phyloP scores from a whole-genome alignment of 2,888 invertebrate genomes.

The Nesidiocoris tenuis region DNA sequence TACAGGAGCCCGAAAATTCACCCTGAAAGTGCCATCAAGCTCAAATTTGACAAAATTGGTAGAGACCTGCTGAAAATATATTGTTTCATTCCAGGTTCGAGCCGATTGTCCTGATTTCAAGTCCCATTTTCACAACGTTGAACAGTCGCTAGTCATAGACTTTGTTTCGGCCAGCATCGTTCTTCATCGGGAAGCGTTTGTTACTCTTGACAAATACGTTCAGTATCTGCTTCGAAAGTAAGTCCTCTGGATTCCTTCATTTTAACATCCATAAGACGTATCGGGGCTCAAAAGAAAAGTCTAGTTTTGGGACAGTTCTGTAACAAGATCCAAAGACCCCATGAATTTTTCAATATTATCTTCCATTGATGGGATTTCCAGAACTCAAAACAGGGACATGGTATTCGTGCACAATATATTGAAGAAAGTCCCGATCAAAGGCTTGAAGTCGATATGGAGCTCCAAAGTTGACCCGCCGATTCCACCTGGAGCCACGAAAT shows the following conservation, averaged over 20 bases:
- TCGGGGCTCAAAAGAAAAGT: too few species aligned
- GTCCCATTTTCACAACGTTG: constrained; percentile 75
- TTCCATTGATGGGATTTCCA: too few species aligned
- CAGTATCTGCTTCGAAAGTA: constrained; percentile 65
- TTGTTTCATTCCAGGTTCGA: constrained; percentile 64
- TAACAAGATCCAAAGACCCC: too few species aligned
- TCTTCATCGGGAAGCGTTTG: constrained; percentile 71
- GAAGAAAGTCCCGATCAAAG: constrained; percentile 25
- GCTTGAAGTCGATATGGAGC: constrained; percentile 37
- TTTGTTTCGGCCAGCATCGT: constrained; percentile 64
- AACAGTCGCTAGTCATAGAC: constrained; percentile 73
- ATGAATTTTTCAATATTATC: too few species aligned
- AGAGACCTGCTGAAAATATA: too few species aligned
- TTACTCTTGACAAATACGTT: constrained; percentile 68
- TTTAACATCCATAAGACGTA: not conserved
- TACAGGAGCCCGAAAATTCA: too few species aligned
- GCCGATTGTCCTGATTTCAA: constrained; percentile 81
- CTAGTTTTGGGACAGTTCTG: too few species aligned
- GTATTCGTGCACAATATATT: constrained; percentile 45
- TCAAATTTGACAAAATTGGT: too few species aligned
- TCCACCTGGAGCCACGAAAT: constrained; percentile 73
- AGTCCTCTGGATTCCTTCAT: too few species aligned
- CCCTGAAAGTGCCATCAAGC: too few species aligned
- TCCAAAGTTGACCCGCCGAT: constrained; percentile 65
- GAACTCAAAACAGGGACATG: constrained; percentile 51